Base-by-base conservation (phyloP, 2,113 vertebrate genomes). In the Ameiurus melas region DNA sequence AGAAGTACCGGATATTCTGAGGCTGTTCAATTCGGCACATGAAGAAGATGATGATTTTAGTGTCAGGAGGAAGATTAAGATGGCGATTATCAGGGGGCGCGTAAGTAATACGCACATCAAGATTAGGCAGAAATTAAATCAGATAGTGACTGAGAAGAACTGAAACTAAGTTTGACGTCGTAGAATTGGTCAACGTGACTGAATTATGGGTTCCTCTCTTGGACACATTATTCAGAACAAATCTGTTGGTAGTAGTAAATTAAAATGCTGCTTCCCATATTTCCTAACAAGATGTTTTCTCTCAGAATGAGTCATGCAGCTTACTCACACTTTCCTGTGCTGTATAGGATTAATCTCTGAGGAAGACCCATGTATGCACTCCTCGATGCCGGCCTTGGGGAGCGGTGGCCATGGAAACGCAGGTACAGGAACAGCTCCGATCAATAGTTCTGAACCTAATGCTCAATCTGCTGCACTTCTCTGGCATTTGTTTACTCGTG, bases 301-400 rank as follows among this genome's bases (percentile, higher is more conserved):
- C 43, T 47, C 43, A 7, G 39, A 39, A 30, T 75, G 80, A 83
- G 27, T 81, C 43, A 80, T 27, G 4, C n/a, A 51, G 16, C 17
- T 0, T 47, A 17, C 70, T 47, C 47, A 36, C 75, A 57, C 25
- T 39, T 73, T 85, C 58, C 83, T 71, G 57, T 1, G 0, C 53
- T 66, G 91, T 92, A 84, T 77, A 97, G 96, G 95, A 71, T 91
- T 77, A 75, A 93, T 95, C 87, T 95, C 95, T 13, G 97, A 97
- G 25, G 95, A 97, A 86, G 94, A 96, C 88, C 87, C 93, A 0
- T 93, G 90, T 90, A 94, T 95, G 68, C 94, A 94, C 84, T 92
- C 93, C 92, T 91, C 0, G 97, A 96, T 84, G 53, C 91, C 0
- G 83, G 94, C 53, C 94, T 95, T 84, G 89, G n/a, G 90, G 53